A percentile compares a stretch with the other conserved stretches of the same genome.
phyloP scores from a whole-genome alignment of 2,113 vertebrate species.

The Scalopus aquaticus region DNA sequence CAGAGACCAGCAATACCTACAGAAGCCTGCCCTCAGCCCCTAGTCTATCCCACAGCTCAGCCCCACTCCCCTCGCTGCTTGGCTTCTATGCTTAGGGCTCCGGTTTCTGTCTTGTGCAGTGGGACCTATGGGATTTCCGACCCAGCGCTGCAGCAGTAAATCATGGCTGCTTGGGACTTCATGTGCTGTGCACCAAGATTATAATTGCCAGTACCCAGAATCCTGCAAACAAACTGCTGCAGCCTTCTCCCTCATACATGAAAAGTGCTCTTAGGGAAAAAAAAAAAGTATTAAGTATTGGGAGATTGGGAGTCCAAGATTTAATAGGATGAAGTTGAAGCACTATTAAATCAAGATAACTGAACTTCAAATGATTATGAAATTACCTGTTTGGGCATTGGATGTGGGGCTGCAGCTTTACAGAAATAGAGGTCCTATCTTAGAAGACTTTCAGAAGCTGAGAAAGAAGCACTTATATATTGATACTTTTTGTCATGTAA shows the following conservation, averaged over 20 bases:
- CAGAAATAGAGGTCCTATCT: not conserved
- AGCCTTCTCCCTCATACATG: not conserved
- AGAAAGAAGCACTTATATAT: not conserved
- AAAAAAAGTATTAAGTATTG: not conserved
- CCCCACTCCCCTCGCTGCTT: not conserved
- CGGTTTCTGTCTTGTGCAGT: not conserved
- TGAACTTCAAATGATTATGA: not conserved
- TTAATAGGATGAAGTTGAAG: not conserved
- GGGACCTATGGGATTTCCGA: not conserved
- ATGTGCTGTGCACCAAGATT: not conserved
- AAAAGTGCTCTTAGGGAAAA: not conserved
- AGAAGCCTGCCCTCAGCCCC: not conserved
- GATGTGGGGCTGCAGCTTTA: not conserved
- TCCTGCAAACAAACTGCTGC: not conserved
- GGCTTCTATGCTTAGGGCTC: not conserved
- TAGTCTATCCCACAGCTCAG: not conserved
- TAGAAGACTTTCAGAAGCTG: not conserved
- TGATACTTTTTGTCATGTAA: not conserved
- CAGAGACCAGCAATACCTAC: not conserved
- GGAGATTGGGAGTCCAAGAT: not conserved
- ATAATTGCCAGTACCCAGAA: not conserved
- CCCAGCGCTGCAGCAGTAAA: not conserved
- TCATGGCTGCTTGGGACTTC: not conserved
- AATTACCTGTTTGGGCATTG: not conserved
- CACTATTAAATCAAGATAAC: not conserved